phyloP scores from a whole-genome alignment of 2,797 vertebrate genomes.

The Hybognathus amarus region DNA sequence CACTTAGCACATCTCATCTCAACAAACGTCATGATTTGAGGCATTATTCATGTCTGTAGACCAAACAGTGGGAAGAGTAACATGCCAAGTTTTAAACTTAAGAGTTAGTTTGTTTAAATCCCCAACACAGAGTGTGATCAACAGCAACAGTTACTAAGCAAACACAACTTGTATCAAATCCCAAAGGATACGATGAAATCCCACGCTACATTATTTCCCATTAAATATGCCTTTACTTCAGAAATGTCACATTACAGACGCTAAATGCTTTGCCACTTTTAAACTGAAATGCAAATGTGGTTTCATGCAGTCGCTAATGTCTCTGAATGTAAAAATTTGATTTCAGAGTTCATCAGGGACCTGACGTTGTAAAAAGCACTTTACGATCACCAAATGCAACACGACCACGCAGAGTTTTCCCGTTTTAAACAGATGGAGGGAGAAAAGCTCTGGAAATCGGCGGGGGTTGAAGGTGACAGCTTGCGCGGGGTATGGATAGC shows the following conservation, averaged over 20 bases:
- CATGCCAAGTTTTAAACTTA: background rate
- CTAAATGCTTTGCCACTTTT: conserved; percentile 19
- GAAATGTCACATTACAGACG: background rate
- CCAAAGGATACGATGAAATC: background rate
- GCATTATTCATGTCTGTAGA: background rate
- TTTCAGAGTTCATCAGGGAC: conserved; percentile 6
- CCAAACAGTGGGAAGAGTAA: background rate
- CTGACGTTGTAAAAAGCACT: conserved; percentile 17
- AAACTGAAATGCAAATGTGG: conserved; percentile 14
- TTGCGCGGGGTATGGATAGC: conserved; percentile 49
- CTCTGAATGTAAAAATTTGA: conserved; percentile 10
- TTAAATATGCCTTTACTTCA: background rate
- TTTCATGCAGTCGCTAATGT: background rate
- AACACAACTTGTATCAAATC: background rate
- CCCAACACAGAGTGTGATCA: background rate
- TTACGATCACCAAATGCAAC: background rate
- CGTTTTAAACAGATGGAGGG: conserved; percentile 20
- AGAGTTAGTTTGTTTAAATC: background rate
- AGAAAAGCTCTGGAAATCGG: background rate
- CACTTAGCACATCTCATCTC: background rate
- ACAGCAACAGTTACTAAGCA: background rate
- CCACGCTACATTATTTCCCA: background rate
- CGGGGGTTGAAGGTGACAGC: conserved; percentile 51
- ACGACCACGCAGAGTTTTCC: background rate
- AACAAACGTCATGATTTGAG: background rate